Conservation (phyloP, 2,113 vertebrate genomes). For the Myotis davidii region DNA sequence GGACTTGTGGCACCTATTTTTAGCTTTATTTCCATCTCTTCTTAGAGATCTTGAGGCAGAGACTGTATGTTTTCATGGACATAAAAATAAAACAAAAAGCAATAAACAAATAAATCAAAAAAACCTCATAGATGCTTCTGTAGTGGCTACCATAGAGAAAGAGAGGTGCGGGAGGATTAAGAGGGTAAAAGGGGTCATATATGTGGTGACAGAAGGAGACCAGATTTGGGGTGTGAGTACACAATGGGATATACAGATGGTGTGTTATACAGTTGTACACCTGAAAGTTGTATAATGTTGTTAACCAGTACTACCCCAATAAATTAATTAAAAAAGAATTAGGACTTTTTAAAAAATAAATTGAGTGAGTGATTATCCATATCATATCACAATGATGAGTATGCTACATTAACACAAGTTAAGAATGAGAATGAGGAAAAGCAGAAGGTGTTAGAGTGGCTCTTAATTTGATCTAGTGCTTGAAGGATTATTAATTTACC, state of each 20-base stretch:
- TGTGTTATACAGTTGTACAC: not conserved
- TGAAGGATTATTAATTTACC: not conserved
- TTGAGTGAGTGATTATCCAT: not conserved
- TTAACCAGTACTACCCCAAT: not conserved
- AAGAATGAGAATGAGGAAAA: not conserved
- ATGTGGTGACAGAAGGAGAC: not conserved
- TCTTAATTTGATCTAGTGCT: not conserved
- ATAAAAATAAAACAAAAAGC: not conserved
- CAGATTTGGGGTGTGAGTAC: no score
- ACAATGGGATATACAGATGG: not conserved
- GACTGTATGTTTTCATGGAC: not conserved
- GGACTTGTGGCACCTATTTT: not conserved
- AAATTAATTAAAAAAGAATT: not conserved
- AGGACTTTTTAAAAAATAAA: not conserved
- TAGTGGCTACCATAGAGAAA: not conserved
- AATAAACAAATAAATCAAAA: not conserved
- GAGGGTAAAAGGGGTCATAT: not conserved
- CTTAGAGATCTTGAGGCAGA: not conserved
- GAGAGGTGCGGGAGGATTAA: not conserved
- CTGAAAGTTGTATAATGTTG: not conserved
- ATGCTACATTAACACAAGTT: not conserved
- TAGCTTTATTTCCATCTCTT: not conserved
- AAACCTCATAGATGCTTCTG: not conserved
- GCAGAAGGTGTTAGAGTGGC: no score
- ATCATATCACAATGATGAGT: not conserved